A percentile compares a stretch with the other conserved stretches of the same genome.
Evolutionary conservation across 1,140 invertebrate species (phyloP).

Genomic region (Amphibalanus amphitrite): DNA sequence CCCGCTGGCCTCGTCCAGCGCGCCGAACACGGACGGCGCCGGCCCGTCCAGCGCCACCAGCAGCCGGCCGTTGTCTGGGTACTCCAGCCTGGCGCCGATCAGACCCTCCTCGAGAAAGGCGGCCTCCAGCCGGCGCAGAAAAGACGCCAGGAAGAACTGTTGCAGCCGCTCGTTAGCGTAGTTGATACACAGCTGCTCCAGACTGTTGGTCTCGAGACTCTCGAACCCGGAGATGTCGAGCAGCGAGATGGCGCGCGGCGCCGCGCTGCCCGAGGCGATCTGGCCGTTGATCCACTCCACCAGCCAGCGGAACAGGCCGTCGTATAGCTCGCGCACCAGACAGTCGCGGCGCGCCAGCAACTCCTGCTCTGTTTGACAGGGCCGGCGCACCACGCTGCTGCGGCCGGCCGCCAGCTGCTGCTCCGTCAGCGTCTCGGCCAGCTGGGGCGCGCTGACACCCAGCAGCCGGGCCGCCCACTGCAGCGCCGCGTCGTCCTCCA

Average conservation of each 20-base stretch:
- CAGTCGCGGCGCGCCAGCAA: constrained; percentile 39
- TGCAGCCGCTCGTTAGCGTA: constrained; percentile 51
- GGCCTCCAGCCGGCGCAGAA: constrained; percentile 25
- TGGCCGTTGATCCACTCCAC: constrained; percentile 50
- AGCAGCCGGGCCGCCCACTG: constrained; percentile 45
- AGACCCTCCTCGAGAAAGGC: constrained; percentile 17
- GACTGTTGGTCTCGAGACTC: constrained; percentile 48
- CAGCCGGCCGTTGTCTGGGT: constrained; percentile 36
- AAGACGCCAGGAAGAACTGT: constrained; percentile 45
- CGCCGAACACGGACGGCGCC: constrained; percentile 23
- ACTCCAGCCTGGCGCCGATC: constrained; percentile 16
- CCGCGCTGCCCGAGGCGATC: constrained; percentile 1
- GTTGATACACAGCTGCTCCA: constrained; percentile 60
- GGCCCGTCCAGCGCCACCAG: constrained; percentile 27
- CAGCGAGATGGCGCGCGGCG: constrained; percentile 24
- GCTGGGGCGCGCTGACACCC: constrained; percentile 36
- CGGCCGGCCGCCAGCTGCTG: constrained; percentile 49
- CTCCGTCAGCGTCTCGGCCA: constrained; percentile 41
- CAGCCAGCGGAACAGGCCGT: constrained; percentile 74
- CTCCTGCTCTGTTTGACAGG: background rate
- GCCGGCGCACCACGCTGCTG: constrained; percentile 25
- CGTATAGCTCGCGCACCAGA: constrained; percentile 70
- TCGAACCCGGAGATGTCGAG: constrained; percentile 61
- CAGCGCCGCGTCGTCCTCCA: constrained; percentile 22
- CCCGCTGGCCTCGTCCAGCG: constrained; percentile 27